phyloP scores from a whole-genome alignment of 2,113 vertebrate genomes.

The Amphiprion percula region DNA sequence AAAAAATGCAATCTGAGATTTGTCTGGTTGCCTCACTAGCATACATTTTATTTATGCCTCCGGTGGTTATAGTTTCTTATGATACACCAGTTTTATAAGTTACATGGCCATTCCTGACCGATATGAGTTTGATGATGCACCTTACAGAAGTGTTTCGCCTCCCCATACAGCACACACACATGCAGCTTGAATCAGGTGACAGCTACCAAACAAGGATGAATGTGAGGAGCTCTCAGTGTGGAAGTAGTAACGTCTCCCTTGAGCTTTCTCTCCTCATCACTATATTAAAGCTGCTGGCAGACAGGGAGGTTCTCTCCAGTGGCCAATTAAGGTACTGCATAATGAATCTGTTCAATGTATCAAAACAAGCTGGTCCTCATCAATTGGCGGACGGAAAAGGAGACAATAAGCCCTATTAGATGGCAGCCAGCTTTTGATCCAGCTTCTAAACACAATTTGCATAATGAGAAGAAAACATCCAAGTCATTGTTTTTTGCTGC shows the following conservation, averaged over 20 bases:
- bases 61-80: no score
- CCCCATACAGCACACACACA: neutral
- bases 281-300: conserved; percentile 39
- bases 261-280: conserved; percentile 27
- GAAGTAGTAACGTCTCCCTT: conserved; percentile 20
- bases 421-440: neutral
- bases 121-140: no score
- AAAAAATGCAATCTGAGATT: neutral
- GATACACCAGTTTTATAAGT: no score
- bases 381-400: neutral
- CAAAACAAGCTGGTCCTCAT: conserved; percentile 17
- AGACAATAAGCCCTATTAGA: neutral
- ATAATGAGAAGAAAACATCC: conserved; percentile 1
- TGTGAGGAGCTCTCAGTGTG: conserved; percentile 20
- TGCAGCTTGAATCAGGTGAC: conserved; percentile 22
- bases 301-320: conserved; percentile 33
- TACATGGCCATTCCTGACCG: no score
- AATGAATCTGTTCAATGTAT: conserved; percentile 29
- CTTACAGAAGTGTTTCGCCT: neutral
- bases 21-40: neutral
- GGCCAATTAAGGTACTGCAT: conserved; percentile 51
- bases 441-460: neutral
- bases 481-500: conserved; percentile 12
- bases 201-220: conserved; percentile 38
- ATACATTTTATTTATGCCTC: neutral